A percentile compares a stretch with the other conserved stretches of the same genome.
Conservation (phyloP, 2,113 vertebrate genomes). For the Ptychochromis oligacanthus region DNA sequence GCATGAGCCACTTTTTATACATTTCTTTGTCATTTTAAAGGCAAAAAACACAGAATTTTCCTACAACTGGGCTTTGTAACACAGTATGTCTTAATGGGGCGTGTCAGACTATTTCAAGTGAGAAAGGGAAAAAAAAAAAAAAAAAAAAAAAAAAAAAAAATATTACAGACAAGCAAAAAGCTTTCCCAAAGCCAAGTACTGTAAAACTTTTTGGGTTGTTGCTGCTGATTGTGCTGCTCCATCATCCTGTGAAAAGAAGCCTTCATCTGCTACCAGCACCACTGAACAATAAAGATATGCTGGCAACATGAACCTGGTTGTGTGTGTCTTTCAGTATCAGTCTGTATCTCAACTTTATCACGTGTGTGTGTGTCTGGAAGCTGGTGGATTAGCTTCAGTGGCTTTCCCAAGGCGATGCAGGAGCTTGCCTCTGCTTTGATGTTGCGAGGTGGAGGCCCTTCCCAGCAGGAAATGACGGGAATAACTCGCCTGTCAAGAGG, state of each 20-base stretch:
- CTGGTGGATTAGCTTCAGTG: conserved; percentile 6
- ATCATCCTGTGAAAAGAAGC: conserved; percentile 19
- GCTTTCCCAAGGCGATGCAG: not conserved
- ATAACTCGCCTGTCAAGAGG: conserved; percentile 2
- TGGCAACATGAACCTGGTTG: conserved; percentile 4
- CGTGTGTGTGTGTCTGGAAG: conserved; percentile 23
- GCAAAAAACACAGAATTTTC: not conserved
- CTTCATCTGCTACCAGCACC: conserved; percentile 43
- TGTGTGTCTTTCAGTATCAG: conserved; percentile 35
- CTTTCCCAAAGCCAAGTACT: not conserved
- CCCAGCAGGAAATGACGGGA: conserved; percentile 32
- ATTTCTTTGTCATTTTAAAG: not conserved
- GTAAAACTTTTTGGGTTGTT: conserved; percentile 13
- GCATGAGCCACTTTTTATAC: too few species aligned
- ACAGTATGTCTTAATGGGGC: not conserved
- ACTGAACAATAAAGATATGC: conserved; percentile 41
- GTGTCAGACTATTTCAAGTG: not conserved
- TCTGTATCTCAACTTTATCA: conserved; percentile 24
- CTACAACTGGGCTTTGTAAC: not conserved
- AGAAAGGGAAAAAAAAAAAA: not conserved
- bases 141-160: not conserved
- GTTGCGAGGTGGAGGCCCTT: conserved; percentile 11
- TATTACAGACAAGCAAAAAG: not conserved
- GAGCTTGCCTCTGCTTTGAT: conserved; percentile 45
- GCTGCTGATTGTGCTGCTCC: conserved; percentile 15